Evolutionary conservation across 2,888 invertebrate genomes (phyloP).

Genomic region (Operophtera brumata): DNA sequence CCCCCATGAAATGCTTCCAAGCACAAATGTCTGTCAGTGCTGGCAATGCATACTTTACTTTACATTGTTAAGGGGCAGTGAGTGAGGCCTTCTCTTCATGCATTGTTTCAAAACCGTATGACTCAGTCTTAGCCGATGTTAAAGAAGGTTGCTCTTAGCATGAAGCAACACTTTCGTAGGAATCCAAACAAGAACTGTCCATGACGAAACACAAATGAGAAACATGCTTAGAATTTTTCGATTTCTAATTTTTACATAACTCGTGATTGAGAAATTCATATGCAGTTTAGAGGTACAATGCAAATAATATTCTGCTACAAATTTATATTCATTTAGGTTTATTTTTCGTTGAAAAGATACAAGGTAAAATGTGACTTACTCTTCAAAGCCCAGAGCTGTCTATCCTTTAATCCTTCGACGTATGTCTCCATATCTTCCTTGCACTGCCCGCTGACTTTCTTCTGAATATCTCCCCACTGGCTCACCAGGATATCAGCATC

Average conservation of each 20-base stretch:
- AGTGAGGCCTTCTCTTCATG: not conserved
- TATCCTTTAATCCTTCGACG: constrained; percentile 79
- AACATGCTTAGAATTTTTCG: constrained; percentile 22
- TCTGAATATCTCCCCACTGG: constrained; percentile 79
- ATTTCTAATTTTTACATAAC: constrained; percentile 38
- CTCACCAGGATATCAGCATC: constrained; percentile 77
- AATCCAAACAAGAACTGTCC: constrained; percentile 15
- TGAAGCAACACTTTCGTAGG: constrained; percentile 24
- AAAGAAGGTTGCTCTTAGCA: constrained; percentile 16
- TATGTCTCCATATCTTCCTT: constrained; percentile 80
- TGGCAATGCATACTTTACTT: not conserved
- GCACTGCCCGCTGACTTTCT: constrained; percentile 75
- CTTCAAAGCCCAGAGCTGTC: constrained; percentile 85
- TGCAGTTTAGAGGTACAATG: constrained; percentile 11
- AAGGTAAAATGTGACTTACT: constrained; percentile 77
- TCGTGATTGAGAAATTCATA: constrained; percentile 24
- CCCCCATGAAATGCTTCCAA: too few relatives aligned
- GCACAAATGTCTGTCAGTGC: too few relatives aligned
- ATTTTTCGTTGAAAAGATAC: not conserved
- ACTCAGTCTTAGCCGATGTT: not conserved
- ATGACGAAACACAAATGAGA: constrained; percentile 28
- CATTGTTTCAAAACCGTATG: constrained; percentile 18
- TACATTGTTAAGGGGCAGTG: too few relatives aligned
- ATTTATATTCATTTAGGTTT: not conserved
- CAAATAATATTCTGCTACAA: not conserved